Evolutionary conservation across 2,113 vertebrate species (phyloP), one percentile per base, ranked within the genome.

Genomic region (Turdus rufiventris): DNA sequence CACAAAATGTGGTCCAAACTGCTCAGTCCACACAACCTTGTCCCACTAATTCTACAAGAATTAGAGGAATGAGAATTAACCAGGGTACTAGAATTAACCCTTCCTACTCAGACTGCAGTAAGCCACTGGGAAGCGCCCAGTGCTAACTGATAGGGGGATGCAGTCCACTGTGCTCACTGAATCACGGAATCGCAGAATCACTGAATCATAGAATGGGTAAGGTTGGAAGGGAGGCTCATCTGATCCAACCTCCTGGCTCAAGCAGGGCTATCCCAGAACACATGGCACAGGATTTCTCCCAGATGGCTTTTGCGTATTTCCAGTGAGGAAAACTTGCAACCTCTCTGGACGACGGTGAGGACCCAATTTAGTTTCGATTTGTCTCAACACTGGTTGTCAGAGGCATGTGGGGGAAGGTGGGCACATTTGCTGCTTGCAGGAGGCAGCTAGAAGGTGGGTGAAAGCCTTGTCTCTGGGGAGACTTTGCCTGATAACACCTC

Each of bases 241-340:
- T 38, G 28, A 8, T 63, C 28, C 28, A 84, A 4, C 14, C 21
- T 54, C 11, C 28, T 9, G 26, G 14, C 28, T 18, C 58, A 38
- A 12, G 9, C 23, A 47, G 23, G n/a, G 6, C 24, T 21, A n/a
- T 38, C 18, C 14, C 40, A 45, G 28, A 38, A 36, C 8, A 38
- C 18, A 33, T 8, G 18, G 28, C 23, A 40, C 28, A 23, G n/a
- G 14, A 21, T 33, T 54, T 8, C 0, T 0, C 51, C 6, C 48
- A 14, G 18, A 20, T 19, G 6, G 11, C 38, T 84, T 14, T 33
- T 38, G 7, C 12, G 4, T 63, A 56, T 12, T 26, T 54, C 18
- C 40, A 19, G 23, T 14, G n/a, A 33, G 23, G 28, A 45, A 54
- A 45, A n/a, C n/a, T 56, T 45, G 29, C n/a, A 65, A 18, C 18